phyloP scores from a whole-genome alignment of 2,113 vertebrate species.

The Urocolius indicus region DNA sequence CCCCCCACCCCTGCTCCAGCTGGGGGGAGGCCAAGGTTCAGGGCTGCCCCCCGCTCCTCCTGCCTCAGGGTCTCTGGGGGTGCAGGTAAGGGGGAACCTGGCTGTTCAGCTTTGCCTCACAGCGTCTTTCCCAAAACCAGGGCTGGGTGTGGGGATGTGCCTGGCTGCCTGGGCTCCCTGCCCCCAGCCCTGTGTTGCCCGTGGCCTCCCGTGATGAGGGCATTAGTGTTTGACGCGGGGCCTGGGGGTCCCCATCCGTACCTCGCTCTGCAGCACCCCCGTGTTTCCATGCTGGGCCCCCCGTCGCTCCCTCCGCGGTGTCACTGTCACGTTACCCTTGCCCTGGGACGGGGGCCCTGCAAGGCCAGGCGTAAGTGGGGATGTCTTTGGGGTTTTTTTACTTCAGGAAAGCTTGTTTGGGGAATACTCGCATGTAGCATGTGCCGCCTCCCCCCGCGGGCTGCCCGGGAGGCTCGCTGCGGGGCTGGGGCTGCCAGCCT shows the following conservation, averaged over 20 bases:
- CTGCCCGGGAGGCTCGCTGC: not conserved
- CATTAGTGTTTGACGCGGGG: conserved; percentile 3
- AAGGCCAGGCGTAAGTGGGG: not conserved
- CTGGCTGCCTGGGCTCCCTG: not conserved
- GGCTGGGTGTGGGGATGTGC: not conserved
- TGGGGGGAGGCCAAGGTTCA: not conserved
- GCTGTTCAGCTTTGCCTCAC: not conserved
- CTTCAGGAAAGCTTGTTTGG: conserved; percentile 9
- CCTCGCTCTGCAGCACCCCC: not conserved
- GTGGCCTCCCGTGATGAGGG: not conserved
- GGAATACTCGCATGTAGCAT: conserved; percentile 15
- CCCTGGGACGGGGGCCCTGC: not conserved
- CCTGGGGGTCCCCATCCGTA: not conserved
- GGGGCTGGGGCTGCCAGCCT: not conserved
- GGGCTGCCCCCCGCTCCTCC: not conserved
- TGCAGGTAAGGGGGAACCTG: not conserved
- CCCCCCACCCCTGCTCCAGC: not conserved
- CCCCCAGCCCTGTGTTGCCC: not conserved
- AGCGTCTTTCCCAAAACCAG: not conserved
- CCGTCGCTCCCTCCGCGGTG: rapidly evolving
- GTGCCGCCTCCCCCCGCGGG: not conserved
- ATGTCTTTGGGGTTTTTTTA: not conserved
- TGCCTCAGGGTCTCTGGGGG: not conserved
- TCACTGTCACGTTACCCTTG: not conserved
- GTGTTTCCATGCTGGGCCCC: not conserved